Conservation (phyloP, 2,113 vertebrate species). For the Gallinago jamesoni region DNA sequence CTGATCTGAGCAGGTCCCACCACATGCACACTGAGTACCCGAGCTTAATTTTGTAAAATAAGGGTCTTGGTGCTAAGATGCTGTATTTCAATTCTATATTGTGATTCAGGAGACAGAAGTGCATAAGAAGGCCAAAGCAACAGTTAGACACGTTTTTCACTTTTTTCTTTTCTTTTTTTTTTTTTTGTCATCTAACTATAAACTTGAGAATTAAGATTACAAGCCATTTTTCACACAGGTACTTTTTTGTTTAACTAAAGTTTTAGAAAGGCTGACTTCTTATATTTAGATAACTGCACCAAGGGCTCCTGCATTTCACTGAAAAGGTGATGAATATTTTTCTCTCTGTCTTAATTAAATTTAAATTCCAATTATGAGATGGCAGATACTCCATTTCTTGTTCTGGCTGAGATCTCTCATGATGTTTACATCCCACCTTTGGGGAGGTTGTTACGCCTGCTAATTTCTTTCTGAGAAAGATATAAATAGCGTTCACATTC, state of each 20-base stretch:
- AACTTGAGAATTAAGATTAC: not conserved
- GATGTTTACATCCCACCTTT: constrained; percentile 8
- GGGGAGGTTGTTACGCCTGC: not conserved
- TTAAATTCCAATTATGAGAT: not conserved
- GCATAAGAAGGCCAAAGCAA: not conserved
- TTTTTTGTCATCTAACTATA: not conserved
- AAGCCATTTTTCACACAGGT: not conserved
- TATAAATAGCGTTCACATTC: not conserved
- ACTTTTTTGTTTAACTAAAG: not conserved
- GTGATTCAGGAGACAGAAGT: not conserved
- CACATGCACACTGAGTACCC: accelerated
- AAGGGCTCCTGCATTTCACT: not conserved
- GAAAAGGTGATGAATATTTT: not conserved
- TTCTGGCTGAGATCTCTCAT: not conserved
- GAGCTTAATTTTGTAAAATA: not conserved
- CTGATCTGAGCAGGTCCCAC: not conserved
- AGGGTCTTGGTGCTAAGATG: not conserved
- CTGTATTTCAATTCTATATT: not conserved
- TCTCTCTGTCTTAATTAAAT: constrained; percentile 37
- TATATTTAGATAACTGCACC: not conserved
- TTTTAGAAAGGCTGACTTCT: not conserved
- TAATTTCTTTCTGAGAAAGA: not conserved
- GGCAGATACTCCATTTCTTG: constrained; percentile 3
- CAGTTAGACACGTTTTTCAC: not conserved
- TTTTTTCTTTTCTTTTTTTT: not conserved